Base-by-base conservation (phyloP, 2,797 vertebrate species). In the Sylvia borin region DNA sequence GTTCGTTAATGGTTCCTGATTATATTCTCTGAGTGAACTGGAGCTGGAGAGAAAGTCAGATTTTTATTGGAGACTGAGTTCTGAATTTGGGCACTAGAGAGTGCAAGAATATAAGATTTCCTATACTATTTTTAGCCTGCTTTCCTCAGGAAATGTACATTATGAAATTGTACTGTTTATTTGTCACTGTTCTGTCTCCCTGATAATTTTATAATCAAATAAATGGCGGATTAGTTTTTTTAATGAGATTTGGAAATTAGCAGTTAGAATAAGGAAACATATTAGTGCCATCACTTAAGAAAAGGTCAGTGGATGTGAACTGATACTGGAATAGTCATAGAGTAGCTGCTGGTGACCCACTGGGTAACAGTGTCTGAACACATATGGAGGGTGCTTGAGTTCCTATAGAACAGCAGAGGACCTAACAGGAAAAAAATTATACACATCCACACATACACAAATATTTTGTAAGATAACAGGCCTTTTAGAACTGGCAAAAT, bases 1-100 rank as follows among this genome's bases (percentile, higher is more conserved):
- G 67, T 95, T 95, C 64, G 50, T 79, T 95, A 93, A 94, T 90
- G 43, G 54, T 68, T 68, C 58, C 89, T 94, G 80, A 76, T 95
- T 86, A 81, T 73, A 38, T 89, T 71, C 83, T 92, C 82, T 36
- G 76, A 86, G 78, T 60, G 73, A 94, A 77, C 40, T 92, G 67
- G 67, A 88, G 86, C 84, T 83, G 93, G 72, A 93, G 83, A 82
- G 93, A 95, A 90, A 91, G 77, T 93, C 32, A 88, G 3, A 18
- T 66, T 93, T 95, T 88, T 85, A 66, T 8, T 10, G 2, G 48
- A 89, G 87, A 64, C 45, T 55, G 55, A 91, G 45, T 85, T 86
- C 81, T 92, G 91, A 92, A 79, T 88, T 62, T 84, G 74, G 40
- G 58, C 88, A 76, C 84, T 79, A 85, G 77, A 89, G 80, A 92